These are phyloP conservation scores for Chelmon rostratus DNA, from an alignment of 2,797 vertebrate species.

Conservation along the genomic window DNA sequence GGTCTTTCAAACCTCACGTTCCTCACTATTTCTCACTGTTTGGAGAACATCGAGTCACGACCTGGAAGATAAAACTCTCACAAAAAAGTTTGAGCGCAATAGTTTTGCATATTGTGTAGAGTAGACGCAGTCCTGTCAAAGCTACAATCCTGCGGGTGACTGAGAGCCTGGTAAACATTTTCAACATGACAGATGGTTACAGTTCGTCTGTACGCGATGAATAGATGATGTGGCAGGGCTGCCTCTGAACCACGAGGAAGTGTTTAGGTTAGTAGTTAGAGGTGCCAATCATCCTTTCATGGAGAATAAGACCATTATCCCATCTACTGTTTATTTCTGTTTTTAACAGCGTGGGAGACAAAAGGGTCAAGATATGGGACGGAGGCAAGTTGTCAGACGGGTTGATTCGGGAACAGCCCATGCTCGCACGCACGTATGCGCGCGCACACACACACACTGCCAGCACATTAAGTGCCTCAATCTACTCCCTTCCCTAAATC, in stretches of 20 bases:
- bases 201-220: conserved; percentile 26
- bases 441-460: conserved; percentile 3
- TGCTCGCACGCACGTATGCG: not conserved
- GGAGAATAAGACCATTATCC: not conserved
- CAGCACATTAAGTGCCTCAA: conserved; percentile 54
- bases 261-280: conserved; percentile 29
- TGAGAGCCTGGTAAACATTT: conserved; percentile 18
- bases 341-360: conserved; percentile 26
- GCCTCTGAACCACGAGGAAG: conserved; percentile 3
- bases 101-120: not conserved
- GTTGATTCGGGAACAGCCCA: conserved; percentile 26
- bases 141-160: not conserved
- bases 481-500: conserved; percentile 47
- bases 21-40: too few species aligned
- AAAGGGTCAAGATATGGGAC: not conserved
- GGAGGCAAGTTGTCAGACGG: conserved; percentile 29
- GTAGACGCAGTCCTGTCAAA: not conserved
- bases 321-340: conserved; percentile 9
- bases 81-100: not conserved
- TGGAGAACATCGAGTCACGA: not conserved
- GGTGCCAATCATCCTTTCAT: conserved; percentile 16
- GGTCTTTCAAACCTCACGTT: too few species aligned
- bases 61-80: not conserved
- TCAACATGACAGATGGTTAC: conserved; percentile 45
- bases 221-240: conserved; percentile 9